phyloP scores from a whole-genome alignment of 2,797 vertebrate species.

The Pogoniulus pusillus region DNA sequence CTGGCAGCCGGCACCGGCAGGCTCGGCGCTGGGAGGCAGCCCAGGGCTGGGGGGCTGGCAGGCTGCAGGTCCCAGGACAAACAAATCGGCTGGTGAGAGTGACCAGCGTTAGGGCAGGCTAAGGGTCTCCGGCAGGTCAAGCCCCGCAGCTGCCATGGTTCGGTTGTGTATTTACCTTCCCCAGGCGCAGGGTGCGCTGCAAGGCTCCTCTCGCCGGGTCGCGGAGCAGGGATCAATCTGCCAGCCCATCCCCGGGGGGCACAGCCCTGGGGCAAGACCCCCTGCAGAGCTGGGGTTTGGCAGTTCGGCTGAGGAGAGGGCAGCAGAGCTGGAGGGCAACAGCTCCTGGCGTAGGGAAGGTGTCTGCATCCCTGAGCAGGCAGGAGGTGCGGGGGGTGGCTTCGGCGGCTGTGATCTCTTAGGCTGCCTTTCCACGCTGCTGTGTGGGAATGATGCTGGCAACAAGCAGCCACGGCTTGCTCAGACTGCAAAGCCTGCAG shows the following conservation, averaged over 20 bases:
- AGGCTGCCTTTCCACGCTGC: neutral
- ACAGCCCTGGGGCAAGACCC: neutral
- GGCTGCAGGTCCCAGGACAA: slow-evolving; percentile 78
- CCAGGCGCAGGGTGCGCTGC: slow-evolving; percentile 41
- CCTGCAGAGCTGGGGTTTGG: neutral
- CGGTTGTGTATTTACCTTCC: slow-evolving; percentile 83
- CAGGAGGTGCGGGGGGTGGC: neutral
- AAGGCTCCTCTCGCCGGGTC: fast-evolving
- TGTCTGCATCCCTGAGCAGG: neutral
- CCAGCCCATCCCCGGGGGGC: fast-evolving
- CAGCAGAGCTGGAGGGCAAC: neutral
- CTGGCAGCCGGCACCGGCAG: slow-evolving; percentile 43
- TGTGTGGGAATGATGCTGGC: neutral
- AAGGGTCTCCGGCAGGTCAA: slow-evolving; percentile 90
- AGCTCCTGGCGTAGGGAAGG: neutral
- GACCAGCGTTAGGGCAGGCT: slow-evolving; percentile 83
- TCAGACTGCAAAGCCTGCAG: neutral
- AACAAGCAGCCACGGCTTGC: neutral
- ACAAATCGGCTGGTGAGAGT: slow-evolving; percentile 84
- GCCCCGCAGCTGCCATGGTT: slow-evolving; percentile 79
- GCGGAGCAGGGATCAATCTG: neutral
- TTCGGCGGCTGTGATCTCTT: neutral
- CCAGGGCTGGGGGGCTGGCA: slow-evolving; percentile 58
- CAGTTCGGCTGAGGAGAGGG: neutral
- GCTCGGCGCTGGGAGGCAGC: slow-evolving; percentile 57